Conservation (phyloP, 1,140 invertebrate genomes). For the Doryteuthis pealeii region DNA sequence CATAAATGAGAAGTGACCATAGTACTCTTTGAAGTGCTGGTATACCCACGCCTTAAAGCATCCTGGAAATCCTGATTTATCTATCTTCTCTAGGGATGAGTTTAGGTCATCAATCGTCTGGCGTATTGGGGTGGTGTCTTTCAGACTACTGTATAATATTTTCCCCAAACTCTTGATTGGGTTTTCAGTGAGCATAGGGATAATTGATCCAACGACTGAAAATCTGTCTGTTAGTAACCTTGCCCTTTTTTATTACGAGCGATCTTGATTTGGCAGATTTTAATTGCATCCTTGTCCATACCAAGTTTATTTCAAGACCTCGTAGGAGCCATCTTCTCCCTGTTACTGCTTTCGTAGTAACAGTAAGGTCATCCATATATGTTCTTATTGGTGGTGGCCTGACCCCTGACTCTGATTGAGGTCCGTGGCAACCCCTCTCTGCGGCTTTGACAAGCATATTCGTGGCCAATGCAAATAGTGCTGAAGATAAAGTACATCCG, state of each 20-base stretch:
- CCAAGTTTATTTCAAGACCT: not conserved
- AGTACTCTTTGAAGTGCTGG: not conserved
- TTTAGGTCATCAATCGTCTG: no score
- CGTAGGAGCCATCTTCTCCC: not conserved
- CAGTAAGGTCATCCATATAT: constrained; percentile 6
- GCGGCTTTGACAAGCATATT: constrained; percentile 18
- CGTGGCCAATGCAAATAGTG: constrained; percentile 20
- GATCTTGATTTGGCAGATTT: not conserved
- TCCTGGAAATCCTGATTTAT: no score
- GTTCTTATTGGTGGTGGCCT: constrained; percentile 14
- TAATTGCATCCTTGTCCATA: not conserved
- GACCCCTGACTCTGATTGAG: constrained; percentile 12
- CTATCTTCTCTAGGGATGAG: no score
- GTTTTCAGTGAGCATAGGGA: no score
- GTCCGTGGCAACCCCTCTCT: constrained; percentile 10
- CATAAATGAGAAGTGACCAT: not conserved
- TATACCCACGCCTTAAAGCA: no score
- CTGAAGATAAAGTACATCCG: constrained; percentile 19
- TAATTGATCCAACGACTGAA: not conserved
- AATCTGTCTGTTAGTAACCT: not conserved
- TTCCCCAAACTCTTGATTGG: not conserved
- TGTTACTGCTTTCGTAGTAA: not conserved
- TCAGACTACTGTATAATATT: no score
- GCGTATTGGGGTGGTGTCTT: no score
- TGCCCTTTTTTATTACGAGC: not conserved